phyloP scores from a whole-genome alignment of 2,113 vertebrate species.

The Pionites leucogaster region DNA sequence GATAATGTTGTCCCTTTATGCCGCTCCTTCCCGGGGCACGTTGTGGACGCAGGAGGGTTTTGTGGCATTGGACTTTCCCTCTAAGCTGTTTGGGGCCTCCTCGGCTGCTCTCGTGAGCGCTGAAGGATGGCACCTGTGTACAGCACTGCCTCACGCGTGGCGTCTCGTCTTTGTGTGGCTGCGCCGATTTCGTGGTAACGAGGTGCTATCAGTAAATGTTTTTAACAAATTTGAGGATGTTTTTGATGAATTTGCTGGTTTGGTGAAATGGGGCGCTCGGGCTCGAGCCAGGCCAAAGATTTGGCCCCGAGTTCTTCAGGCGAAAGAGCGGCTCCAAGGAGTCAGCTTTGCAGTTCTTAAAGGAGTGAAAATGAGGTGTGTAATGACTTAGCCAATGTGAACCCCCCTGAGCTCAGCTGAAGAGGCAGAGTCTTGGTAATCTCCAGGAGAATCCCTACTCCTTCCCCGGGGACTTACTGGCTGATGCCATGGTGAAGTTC shows the following conservation, averaged over 20 bases:
- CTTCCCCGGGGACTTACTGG: neutral
- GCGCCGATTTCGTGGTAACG: fast-evolving
- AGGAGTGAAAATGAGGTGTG: conserved; percentile 8
- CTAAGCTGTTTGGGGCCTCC: fast-evolving
- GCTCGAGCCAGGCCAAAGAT: neutral
- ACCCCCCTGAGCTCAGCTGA: neutral
- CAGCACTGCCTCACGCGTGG: fast-evolving
- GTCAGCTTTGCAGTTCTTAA: neutral
- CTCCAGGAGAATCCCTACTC: neutral
- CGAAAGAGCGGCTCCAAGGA: neutral
- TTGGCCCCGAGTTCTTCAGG: neutral
- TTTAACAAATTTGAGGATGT: neutral
- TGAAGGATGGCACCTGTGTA: neutral
- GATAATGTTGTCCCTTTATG: neutral
- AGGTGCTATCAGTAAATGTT: neutral
- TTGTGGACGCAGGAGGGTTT: neutral
- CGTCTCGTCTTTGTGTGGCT: fast-evolving
- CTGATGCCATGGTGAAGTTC: neutral
- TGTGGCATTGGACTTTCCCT: neutral
- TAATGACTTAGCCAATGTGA: neutral
- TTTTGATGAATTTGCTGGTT: neutral
- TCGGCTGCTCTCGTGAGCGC: neutral
- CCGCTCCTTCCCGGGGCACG: fast-evolving
- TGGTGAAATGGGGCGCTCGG: fast-evolving
- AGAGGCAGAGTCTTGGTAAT: neutral